phyloP scores from a whole-genome alignment of 2,888 invertebrate species.

The Busseola fusca region DNA sequence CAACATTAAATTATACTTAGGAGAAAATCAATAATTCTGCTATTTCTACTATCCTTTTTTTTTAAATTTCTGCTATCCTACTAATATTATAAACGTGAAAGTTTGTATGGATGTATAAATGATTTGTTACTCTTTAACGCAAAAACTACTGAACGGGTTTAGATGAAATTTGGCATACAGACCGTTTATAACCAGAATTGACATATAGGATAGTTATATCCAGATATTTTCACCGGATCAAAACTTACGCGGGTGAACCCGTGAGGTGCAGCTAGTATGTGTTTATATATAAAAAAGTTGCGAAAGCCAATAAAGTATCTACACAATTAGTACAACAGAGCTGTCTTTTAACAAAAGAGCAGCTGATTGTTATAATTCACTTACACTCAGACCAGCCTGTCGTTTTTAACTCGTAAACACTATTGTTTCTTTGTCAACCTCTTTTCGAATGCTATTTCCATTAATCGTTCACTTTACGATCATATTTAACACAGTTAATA shows the following conservation, averaged over 20 bases:
- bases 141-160: no score
- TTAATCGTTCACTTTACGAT: slow-evolving; percentile 81
- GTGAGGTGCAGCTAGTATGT: no score
- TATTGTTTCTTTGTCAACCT: slow-evolving; percentile 81
- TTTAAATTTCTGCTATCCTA: no score
- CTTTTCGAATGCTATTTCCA: slow-evolving; percentile 73
- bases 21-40: neutral
- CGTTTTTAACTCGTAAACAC: slow-evolving; percentile 72
- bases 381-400: slow-evolving; percentile 65
- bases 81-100: no score
- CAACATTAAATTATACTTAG: neutral
- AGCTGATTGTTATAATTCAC: slow-evolving; percentile 76
- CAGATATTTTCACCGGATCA: no score
- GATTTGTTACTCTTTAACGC: no score
- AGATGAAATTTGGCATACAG: no score
- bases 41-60: no score
- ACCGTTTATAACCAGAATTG: no score
- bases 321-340: slow-evolving; percentile 31
- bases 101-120: no score
- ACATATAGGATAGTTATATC: no score
- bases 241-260: no score
- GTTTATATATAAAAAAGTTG: neutral
- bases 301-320: slow-evolving; percentile 17
- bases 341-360: slow-evolving; percentile 53
- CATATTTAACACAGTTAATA: slow-evolving; percentile 67